These are phyloP conservation scores for Perca flavescens DNA, from an alignment of 2,113 vertebrate genomes.

Conservation along the genomic window DNA sequence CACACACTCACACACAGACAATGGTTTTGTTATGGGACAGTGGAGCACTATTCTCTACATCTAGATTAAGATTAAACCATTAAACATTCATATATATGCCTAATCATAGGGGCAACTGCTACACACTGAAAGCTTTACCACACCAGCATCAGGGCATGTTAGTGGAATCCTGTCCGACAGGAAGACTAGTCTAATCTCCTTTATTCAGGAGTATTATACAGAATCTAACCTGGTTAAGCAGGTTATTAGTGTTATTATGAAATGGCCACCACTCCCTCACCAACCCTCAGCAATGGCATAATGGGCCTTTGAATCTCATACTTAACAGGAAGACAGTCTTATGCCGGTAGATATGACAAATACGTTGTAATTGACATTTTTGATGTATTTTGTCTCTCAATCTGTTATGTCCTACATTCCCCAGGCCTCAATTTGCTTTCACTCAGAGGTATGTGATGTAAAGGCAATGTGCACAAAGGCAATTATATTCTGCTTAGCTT, in stretches of 20 bases:
- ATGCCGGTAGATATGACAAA: neutral
- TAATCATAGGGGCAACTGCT: slow-evolving; percentile 15
- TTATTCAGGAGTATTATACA: neutral
- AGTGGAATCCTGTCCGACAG: slow-evolving; percentile 10
- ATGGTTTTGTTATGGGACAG: slow-evolving; percentile 26
- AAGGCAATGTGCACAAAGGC: neutral
- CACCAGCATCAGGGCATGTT: slow-evolving; percentile 19
- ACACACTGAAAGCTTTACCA: neutral
- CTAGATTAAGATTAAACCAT: slow-evolving; percentile 24
- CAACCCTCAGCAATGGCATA: too few species aligned
- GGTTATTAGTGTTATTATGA: neutral
- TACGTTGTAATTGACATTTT: neutral
- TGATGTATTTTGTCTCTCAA: neutral
- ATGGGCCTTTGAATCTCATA: neutral
- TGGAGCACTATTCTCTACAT: slow-evolving; percentile 8
- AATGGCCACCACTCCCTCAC: neutral
- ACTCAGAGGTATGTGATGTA: neutral
- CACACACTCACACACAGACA: slow-evolving; percentile 21
- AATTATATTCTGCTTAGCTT: neutral
- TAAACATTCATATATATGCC: slow-evolving; percentile 15
- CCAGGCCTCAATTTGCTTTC: slow-evolving; percentile 17
- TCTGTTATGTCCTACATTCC: neutral
- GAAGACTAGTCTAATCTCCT: neutral
- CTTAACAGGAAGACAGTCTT: neutral
- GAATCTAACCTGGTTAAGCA: neutral